phyloP scores from a whole-genome alignment of 1,140 invertebrate species.

The Frieseomelitta varia region DNA sequence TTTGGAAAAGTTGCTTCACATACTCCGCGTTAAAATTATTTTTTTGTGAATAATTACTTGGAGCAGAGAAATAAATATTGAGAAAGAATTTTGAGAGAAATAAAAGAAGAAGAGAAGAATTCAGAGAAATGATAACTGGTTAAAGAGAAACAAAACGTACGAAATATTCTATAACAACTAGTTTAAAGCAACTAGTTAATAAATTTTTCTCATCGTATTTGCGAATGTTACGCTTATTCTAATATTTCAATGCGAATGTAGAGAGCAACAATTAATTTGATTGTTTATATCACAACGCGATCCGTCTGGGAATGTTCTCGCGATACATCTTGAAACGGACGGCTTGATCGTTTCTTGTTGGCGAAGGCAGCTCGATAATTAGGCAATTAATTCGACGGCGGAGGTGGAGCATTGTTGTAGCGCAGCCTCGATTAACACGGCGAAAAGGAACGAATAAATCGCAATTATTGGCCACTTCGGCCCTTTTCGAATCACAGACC shows the following conservation, averaged over 20 bases:
- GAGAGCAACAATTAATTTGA: neutral
- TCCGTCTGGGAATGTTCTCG: neutral
- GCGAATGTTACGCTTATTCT: too few species aligned
- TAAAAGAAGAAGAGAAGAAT: too few species aligned
- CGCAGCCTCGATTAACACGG: constrained; percentile 33
- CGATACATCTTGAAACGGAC: neutral
- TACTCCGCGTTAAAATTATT: neutral
- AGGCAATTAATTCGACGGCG: constrained; percentile 39
- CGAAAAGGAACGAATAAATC: constrained; percentile 44
- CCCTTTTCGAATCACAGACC: constrained; percentile 22
- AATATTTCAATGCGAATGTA: too few species aligned
- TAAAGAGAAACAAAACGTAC: too few species aligned
- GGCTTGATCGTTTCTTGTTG: neutral
- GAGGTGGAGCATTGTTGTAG: constrained; percentile 12
- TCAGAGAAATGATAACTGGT: too few species aligned
- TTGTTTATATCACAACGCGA: neutral
- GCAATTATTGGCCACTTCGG: constrained; percentile 61
- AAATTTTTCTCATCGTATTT: too few species aligned
- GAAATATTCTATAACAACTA: too few species aligned
- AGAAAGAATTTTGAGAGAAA: too few species aligned
- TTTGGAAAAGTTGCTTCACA: too few species aligned
- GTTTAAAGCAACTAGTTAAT: too few species aligned
- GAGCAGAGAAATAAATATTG: neutral
- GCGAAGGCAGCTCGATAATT: constrained; percentile 16
- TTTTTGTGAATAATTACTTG: neutral